phyloP scores from a whole-genome alignment of 1,140 invertebrate species.

The Chionoecetes opilio region DNA sequence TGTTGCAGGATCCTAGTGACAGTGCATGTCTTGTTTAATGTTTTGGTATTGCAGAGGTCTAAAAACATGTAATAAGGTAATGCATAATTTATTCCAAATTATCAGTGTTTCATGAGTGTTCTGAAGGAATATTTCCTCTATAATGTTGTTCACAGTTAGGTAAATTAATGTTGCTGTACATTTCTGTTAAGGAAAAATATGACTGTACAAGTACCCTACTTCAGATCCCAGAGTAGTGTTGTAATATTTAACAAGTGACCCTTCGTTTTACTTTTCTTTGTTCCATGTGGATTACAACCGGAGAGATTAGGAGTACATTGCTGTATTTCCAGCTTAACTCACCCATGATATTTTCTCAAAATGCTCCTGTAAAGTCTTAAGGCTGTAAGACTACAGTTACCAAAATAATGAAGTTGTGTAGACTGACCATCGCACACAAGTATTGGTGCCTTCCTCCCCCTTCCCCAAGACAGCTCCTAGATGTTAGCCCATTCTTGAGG shows the following conservation, averaged over 20 bases:
- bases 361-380: background rate
- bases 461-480: background rate
- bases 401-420: slow-evolving; percentile 1
- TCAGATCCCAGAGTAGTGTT: slow-evolving; percentile 24
- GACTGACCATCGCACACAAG: background rate
- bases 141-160: slow-evolving; percentile 6
- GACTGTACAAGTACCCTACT: background rate
- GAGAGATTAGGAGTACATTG: background rate
- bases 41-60: background rate
- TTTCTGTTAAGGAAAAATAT: background rate
- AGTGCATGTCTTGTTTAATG: slow-evolving; percentile 29
- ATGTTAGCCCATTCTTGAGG: background rate
- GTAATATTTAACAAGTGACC: background rate
- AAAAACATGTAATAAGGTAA: background rate
- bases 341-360: background rate
- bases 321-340: slow-evolving; percentile 3
- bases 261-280: background rate
- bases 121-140: slow-evolving; percentile 1
- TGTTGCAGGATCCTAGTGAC: slow-evolving; percentile 17
- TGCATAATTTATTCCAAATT: slow-evolving; percentile 10
- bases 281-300: background rate
- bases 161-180: background rate
- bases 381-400: background rate
- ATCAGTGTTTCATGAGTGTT: slow-evolving; percentile 9
- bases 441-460: slow-evolving; percentile 15